Percentiles rank a stretch among this genome's conserved stretches.
Conservation (phyloP, 1,140 invertebrate species). For the Caenorhabditis brenneri region DNA sequence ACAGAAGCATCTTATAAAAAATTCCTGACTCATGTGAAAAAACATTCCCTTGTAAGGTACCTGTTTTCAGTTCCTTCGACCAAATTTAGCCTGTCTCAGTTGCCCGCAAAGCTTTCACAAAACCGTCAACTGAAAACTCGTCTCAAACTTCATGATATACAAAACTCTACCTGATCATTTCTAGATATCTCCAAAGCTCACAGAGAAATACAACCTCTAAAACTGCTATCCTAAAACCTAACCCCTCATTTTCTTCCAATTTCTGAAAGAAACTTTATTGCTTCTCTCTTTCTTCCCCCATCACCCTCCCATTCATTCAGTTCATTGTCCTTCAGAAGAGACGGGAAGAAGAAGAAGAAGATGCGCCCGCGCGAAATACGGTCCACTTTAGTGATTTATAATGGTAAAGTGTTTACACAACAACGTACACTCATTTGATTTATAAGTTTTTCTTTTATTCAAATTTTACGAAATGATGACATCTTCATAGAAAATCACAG, state of each 20-base stretch:
- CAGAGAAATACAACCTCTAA: no score
- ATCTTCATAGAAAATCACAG: background rate
- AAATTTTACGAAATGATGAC: background rate
- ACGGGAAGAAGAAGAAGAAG: background rate
- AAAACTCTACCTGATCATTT: no score
- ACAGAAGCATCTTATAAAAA: no score
- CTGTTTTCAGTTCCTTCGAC: no score
- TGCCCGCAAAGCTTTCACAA: no score
- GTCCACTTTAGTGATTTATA: slow-evolving; percentile 36
- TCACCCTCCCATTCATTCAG: background rate
- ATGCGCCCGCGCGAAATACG: slow-evolving; percentile 35
- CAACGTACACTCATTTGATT: slow-evolving; percentile 37
- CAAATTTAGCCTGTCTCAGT: no score
- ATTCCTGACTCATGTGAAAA: no score
- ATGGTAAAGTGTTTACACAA: slow-evolving; percentile 42
- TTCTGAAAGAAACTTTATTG: background rate
- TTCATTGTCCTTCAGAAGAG: slow-evolving; percentile 25
- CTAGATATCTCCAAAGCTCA: no score
- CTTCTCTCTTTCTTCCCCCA: background rate
- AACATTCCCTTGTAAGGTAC: no score
- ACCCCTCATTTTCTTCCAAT: background rate
- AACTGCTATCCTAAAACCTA: no score
- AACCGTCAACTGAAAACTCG: no score
- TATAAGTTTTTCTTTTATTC: background rate
- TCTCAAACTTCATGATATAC: no score